Conservation (phyloP, 2,113 vertebrate species). For the Poicephalus meyeri region DNA sequence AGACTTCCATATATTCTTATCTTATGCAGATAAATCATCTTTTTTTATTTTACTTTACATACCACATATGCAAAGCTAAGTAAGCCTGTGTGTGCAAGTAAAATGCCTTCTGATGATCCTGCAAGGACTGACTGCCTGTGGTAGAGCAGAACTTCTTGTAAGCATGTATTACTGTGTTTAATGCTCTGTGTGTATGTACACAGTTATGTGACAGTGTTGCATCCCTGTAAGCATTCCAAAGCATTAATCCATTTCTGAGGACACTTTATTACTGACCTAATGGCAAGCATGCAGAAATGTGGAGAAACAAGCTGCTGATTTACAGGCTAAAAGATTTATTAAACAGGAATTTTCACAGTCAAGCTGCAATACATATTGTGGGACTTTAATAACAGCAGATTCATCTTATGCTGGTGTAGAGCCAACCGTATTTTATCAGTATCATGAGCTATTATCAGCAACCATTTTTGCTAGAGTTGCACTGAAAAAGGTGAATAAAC, state of each 20-base stretch:
- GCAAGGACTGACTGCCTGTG: neutral
- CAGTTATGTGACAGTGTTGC: neutral
- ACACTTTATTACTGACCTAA: neutral
- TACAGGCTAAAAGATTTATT: neutral
- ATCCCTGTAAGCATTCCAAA: neutral
- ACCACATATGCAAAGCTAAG: neutral
- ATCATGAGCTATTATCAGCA: slow-evolving; percentile 3
- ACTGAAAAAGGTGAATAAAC: slow-evolving; percentile 51
- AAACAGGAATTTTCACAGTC: neutral
- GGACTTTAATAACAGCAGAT: neutral
- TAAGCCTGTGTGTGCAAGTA: neutral
- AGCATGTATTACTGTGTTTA: neutral
- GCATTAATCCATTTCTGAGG: neutral
- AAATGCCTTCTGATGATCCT: neutral
- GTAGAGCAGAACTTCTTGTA: neutral
- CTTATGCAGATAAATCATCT: neutral
- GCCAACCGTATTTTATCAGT: slow-evolving; percentile 30
- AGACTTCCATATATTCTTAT: neutral
- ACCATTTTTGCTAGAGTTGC: slow-evolving; percentile 25
- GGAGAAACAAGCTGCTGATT: neutral
- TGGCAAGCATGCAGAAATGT: neutral
- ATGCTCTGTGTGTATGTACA: neutral
- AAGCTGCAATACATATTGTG: neutral
- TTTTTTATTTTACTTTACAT: neutral
- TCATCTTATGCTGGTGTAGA: neutral